These are phyloP conservation scores for Chloebia gouldiae DNA, from an alignment of 2,113 vertebrate genomes.

Conservation along the genomic window DNA sequence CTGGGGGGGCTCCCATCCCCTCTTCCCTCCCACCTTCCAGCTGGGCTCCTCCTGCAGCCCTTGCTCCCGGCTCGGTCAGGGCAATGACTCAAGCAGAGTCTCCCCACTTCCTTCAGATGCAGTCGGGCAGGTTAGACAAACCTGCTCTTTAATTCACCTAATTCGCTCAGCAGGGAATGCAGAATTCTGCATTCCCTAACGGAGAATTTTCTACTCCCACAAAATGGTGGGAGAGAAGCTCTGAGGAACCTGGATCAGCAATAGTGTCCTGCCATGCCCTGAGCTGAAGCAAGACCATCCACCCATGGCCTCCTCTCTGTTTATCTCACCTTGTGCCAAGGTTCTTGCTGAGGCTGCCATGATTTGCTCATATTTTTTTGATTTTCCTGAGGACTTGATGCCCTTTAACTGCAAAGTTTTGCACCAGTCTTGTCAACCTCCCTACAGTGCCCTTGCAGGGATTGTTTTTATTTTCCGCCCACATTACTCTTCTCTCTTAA, in stretches of 20 bases:
- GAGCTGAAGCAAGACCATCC: neutral
- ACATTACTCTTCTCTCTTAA: neutral
- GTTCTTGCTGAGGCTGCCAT: neutral
- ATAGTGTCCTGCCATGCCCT: neutral
- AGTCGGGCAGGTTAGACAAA: neutral
- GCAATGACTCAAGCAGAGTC: neutral
- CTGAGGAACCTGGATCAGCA: neutral
- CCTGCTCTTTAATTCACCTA: neutral
- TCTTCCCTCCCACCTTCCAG: neutral
- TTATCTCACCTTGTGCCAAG: neutral
- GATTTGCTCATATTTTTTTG: neutral
- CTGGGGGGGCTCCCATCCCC: neutral
- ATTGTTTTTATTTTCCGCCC: neutral
- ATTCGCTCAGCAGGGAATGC: neutral
- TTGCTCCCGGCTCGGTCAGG: neutral
- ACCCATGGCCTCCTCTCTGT: neutral
- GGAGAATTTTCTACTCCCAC: neutral
- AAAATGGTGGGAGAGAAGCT: neutral
- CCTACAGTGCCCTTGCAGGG: neutral
- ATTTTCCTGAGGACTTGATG: neutral
- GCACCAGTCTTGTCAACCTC: neutral
- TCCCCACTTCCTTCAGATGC: neutral
- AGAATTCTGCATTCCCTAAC: neutral
- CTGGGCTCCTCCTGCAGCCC: constrained; percentile 17
- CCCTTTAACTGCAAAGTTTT: neutral